Evolutionary conservation across 2,888 invertebrate genomes (phyloP).

Genomic region (Alloplasta piceator): DNA sequence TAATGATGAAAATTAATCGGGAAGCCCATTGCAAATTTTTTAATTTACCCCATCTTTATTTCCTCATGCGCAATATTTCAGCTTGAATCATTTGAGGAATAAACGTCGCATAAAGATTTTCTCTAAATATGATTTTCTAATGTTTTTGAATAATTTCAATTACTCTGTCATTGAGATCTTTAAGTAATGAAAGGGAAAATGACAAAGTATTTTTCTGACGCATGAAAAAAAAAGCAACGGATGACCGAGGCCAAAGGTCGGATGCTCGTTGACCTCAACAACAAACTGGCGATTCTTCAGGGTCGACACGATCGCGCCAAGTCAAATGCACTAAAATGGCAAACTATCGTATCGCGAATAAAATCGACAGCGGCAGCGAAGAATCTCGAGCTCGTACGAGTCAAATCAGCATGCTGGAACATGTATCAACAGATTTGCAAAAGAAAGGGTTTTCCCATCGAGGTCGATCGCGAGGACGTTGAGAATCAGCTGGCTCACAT

Average conservation of each 20-base stretch:
- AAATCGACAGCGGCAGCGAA: constrained; percentile 85
- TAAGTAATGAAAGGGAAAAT: no score
- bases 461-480: constrained; percentile 84
- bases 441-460: constrained; percentile 83
- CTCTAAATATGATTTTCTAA: no score
- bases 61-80: no score
- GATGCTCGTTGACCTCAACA: constrained; percentile 87
- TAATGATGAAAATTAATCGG: no score
- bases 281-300: constrained; percentile 86
- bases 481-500: constrained; percentile 87
- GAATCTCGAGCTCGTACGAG: constrained; percentile 86
- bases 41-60: no score
- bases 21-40: no score
- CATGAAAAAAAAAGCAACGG: constrained; percentile 71
- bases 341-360: constrained; percentile 85
- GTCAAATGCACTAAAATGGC: constrained; percentile 86
- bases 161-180: no score
- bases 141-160: no score
- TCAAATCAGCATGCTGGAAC: constrained; percentile 86
- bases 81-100: no score
- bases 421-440: constrained; percentile 87
- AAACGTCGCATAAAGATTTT: no score
- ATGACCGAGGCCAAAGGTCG: constrained; percentile 87
- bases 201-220: no score
- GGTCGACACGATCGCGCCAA: constrained; percentile 86